Percentiles rank a stretch among this genome's conserved stretches.
These are phyloP conservation scores for Macrobrachium rosenbergii DNA, from an alignment of 1,140 invertebrate genomes.

Conservation along the genomic window DNA sequence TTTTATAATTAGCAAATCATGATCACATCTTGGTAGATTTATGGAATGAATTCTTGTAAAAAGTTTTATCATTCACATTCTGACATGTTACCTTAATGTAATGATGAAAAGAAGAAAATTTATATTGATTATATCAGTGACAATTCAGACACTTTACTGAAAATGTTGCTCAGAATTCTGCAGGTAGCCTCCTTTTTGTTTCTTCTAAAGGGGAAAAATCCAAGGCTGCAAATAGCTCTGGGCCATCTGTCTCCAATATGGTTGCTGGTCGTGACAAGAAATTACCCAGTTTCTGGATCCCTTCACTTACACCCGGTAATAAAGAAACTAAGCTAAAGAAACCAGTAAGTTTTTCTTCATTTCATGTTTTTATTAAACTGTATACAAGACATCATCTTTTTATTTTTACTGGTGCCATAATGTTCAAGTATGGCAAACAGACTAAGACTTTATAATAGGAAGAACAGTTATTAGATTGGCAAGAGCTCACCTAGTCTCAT, in stretches of 20 bases:
- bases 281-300: constrained; percentile 98
- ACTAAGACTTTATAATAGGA: no score
- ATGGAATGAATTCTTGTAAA: no score
- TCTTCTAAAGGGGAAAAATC: neutral
- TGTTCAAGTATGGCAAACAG: neutral
- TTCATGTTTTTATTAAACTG: neutral
- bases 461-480: no score
- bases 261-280: constrained; percentile 77
- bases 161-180: no score
- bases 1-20: no score
- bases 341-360: constrained; percentile 72
- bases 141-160: no score
- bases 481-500: no score
- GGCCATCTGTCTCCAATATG: constrained; percentile 83
- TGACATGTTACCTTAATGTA: no score
- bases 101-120: no score
- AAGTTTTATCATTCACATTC: no score
- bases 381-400: neutral
- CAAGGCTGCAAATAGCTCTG: neutral
- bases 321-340: constrained; percentile 82
- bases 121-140: no score
- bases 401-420: neutral
- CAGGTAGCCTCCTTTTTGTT: neutral
- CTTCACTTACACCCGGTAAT: constrained; percentile 90
- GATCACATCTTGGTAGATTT: neutral